These are phyloP conservation scores for Dermolepida albohirtum DNA, from an alignment of 2,888 invertebrate species.

Conservation along the genomic window DNA sequence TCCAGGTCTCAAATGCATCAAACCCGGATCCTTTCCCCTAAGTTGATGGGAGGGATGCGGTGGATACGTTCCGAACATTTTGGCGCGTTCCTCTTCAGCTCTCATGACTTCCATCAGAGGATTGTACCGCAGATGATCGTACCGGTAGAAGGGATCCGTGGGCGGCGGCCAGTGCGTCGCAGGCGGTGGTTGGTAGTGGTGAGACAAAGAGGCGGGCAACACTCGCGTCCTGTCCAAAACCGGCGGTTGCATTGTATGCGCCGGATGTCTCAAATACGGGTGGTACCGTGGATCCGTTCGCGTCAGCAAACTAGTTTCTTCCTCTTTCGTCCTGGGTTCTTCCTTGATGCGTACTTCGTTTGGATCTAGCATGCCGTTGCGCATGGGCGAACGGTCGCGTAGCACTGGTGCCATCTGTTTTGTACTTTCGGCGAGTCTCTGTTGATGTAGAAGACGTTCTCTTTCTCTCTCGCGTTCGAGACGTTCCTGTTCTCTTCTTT, in stretches of 20 bases:
- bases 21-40: slow-evolving; percentile 67
- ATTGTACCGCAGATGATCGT: slow-evolving; percentile 81
- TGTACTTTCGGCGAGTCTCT: slow-evolving; percentile 67
- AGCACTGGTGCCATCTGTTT: slow-evolving; percentile 65
- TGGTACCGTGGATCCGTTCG: slow-evolving; percentile 70
- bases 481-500: slow-evolving; percentile 68
- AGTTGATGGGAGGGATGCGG: slow-evolving; percentile 61
- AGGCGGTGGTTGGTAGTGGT: slow-evolving; percentile 63
- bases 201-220: slow-evolving; percentile 68
- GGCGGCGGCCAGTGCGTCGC: slow-evolving; percentile 64
- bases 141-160: slow-evolving; percentile 70
- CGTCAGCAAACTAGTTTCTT: slow-evolving; percentile 65
- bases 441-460: slow-evolving; percentile 72
- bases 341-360: slow-evolving; percentile 73
- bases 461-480: slow-evolving; percentile 72
- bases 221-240: slow-evolving; percentile 64
- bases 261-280: slow-evolving; percentile 67
- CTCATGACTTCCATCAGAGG: slow-evolving; percentile 84
- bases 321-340: slow-evolving; percentile 70
- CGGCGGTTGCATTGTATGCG: slow-evolving; percentile 67
- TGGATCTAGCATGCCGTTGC: slow-evolving; percentile 73
- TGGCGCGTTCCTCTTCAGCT: slow-evolving; percentile 83
- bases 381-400: slow-evolving; percentile 80
- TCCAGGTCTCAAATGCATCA: slow-evolving; percentile 69
- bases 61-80: slow-evolving; percentile 77